Percentiles rank a stretch among this genome's conserved stretches.
These are phyloP conservation scores for Noturus placidus DNA, from an alignment of 2,113 vertebrate genomes.

Conservation along the genomic window DNA sequence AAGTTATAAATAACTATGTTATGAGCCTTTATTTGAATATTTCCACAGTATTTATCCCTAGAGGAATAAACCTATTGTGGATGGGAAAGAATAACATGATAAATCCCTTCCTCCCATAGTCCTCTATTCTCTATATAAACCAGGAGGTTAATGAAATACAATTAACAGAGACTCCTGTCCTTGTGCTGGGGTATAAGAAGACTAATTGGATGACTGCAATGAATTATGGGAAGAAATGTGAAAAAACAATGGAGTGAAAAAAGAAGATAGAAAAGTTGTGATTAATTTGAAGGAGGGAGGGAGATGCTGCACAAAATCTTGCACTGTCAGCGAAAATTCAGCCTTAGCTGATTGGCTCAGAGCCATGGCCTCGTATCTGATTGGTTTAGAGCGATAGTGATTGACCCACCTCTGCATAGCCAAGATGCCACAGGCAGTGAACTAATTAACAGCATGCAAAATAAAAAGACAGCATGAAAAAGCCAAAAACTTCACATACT, in stretches of 20 bases:
- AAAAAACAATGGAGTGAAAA: conserved; percentile 58
- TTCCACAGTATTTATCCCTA: background rate
- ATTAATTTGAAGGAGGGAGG: conserved; percentile 66
- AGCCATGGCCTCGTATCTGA: conserved; percentile 58
- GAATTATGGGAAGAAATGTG: conserved; percentile 33
- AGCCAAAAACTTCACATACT: conserved; percentile 12
- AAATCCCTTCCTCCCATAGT: background rate
- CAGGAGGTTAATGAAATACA: conserved; percentile 47
- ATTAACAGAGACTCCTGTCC: conserved; percentile 35
- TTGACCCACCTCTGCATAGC: conserved; percentile 6
- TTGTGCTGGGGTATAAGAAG: conserved; percentile 32
- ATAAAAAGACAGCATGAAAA: background rate
- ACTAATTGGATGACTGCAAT: conserved; percentile 65
- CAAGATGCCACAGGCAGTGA: conserved; percentile 47
- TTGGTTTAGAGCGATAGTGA: conserved; percentile 56
- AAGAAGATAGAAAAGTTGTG: conserved; percentile 54
- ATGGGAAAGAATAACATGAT: background rate
- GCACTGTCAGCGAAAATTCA: conserved; percentile 60
- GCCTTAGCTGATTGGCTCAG: conserved; percentile 58
- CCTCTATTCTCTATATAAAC: background rate
- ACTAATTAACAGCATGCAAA: conserved; percentile 59
- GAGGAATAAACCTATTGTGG: background rate
- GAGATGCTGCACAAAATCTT: conserved; percentile 68
- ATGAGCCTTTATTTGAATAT: background rate
- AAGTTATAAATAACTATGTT: background rate